Percentiles rank a stretch among this genome's conserved stretches.
Evolutionary conservation across 2,888 invertebrate species (phyloP).

Genomic region (Leptopilina syphax): DNA sequence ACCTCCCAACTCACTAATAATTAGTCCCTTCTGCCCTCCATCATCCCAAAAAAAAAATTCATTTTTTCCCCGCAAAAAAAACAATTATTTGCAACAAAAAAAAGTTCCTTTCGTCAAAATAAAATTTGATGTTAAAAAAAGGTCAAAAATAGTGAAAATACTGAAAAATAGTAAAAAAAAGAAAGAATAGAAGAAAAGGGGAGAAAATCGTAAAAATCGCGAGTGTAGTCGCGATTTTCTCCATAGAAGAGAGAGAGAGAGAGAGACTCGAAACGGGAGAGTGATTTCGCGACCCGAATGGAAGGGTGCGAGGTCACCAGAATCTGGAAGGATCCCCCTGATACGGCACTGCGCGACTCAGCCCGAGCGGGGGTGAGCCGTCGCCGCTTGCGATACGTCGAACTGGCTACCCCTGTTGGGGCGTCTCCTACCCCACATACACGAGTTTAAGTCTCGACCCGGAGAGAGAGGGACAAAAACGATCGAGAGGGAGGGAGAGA

Average conservation of each 20-base stretch:
- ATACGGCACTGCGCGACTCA: slow-evolving; percentile 72
- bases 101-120: no score
- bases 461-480: slow-evolving; percentile 52
- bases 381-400: slow-evolving; percentile 73
- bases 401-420: slow-evolving; percentile 73
- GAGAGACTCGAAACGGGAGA: neutral
- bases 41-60: no score
- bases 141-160: no score
- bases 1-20: no score
- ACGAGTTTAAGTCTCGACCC: slow-evolving; percentile 66
- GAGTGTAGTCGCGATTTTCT: no score
- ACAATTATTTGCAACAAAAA: no score
- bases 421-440: slow-evolving; percentile 72
- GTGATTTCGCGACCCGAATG: slow-evolving; percentile 11
- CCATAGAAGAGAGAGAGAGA: neutral
- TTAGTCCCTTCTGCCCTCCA: no score
- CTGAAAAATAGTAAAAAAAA: no score
- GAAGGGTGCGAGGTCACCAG: slow-evolving; percentile 22
- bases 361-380: slow-evolving; percentile 69
- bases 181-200: no score
- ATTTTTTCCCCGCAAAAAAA: no score
- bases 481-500: slow-evolving; percentile 17
- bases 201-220: no score
- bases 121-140: no score
- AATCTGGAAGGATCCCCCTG: slow-evolving; percentile 47